Percentiles rank a stretch among this genome's conserved stretches.
Evolutionary conservation across 2,797 vertebrate species (phyloP).

Genomic region (Danio tinwini): DNA sequence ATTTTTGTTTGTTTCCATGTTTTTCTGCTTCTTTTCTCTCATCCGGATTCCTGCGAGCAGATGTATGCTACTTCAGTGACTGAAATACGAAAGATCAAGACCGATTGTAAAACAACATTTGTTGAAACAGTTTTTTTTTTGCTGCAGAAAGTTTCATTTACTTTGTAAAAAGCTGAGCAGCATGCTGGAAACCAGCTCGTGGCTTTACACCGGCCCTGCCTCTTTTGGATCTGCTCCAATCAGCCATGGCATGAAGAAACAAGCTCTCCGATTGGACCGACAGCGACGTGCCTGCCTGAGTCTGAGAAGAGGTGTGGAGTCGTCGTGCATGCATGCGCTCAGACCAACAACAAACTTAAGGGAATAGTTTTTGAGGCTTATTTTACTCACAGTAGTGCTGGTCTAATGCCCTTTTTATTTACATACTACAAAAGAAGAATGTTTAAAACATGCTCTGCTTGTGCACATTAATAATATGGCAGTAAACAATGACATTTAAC

Average conservation of each 20-base stretch:
- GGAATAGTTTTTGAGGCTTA: too few relatives aligned
- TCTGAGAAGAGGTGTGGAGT: constrained; percentile 75
- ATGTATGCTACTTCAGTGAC: constrained; percentile 11
- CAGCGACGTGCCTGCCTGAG: constrained; percentile 73
- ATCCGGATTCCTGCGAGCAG: constrained; percentile 3
- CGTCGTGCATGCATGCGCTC: constrained; percentile 3
- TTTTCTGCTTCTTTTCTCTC: neutral
- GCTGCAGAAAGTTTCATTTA: neutral
- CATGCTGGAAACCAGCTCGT: constrained; percentile 34
- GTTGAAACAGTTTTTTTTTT: neutral
- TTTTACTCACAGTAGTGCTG: too few relatives aligned
- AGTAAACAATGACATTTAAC: too few relatives aligned
- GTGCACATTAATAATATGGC: too few relatives aligned
- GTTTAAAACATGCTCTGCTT: too few relatives aligned
- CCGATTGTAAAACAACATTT: neutral
- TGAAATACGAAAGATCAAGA: constrained; percentile 15
- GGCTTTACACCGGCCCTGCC: constrained; percentile 6
- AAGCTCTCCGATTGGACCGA: constrained; percentile 68
- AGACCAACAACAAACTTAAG: neutral
- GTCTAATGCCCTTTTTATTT: too few relatives aligned
- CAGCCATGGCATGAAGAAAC: constrained; percentile 67
- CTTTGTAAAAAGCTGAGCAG: neutral
- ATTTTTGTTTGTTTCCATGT: neutral
- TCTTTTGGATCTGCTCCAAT: constrained; percentile 66
- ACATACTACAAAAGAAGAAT: too few relatives aligned